A percentile compares a stretch with the other conserved stretches of the same genome.
phyloP scores from a whole-genome alignment of 2,113 vertebrate genomes.

The Crotalus tigris region DNA sequence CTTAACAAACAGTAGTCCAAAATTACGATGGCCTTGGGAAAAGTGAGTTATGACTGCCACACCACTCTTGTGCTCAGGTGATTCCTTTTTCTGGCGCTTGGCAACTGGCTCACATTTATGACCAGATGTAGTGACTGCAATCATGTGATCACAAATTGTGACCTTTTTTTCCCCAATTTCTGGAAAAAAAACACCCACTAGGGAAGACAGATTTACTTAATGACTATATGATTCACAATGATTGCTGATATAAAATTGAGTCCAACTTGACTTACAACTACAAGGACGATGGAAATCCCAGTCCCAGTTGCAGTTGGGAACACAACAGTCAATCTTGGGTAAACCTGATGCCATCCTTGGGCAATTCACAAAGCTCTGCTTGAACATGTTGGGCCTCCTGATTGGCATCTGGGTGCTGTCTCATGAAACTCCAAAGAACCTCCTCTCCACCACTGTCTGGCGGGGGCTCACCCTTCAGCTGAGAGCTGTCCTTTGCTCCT shows the following conservation, averaged over 20 bases:
- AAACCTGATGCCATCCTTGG: not conserved
- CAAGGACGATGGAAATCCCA: not conserved
- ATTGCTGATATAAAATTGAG: not conserved
- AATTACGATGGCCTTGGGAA: not conserved
- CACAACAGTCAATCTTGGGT: not conserved
- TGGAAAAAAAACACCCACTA: not conserved
- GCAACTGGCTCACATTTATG: not conserved
- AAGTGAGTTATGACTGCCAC: not conserved
- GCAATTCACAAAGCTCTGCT: not conserved
- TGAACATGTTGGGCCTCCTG: not conserved
- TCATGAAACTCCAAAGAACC: not conserved
- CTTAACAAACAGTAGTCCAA: not conserved
- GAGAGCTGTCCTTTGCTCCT: not conserved
- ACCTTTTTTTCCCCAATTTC: not conserved
- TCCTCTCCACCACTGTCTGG: not conserved
- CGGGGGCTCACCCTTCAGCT: not conserved
- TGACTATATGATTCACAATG: not conserved
- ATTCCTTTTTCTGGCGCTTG: not conserved
- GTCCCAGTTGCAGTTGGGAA: not conserved
- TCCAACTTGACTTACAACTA: not conserved
- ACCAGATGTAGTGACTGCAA: not conserved
- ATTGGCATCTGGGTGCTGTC: not conserved
- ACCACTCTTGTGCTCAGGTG: not conserved
- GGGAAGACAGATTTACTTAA: not conserved
- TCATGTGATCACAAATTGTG: not conserved